These are phyloP conservation scores for Trinectes maculatus DNA, from an alignment of 2,113 vertebrate genomes.

Conservation along the genomic window DNA sequence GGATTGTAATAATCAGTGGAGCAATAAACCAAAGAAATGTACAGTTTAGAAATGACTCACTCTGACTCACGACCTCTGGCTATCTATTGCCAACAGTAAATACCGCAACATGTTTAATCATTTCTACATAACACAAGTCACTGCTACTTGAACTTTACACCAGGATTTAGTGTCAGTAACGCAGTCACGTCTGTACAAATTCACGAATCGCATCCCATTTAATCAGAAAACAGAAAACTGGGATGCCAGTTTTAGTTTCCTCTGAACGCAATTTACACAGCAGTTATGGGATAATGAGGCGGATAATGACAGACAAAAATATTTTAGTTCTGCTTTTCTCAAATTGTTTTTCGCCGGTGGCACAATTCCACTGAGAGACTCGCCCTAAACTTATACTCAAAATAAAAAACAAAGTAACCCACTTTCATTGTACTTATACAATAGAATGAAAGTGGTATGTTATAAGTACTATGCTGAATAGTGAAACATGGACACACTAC, in stretches of 20 bases:
- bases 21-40: conserved; percentile 8
- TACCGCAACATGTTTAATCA: background rate
- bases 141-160: background rate
- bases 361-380: background rate
- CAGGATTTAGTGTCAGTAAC: background rate
- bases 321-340: conserved; percentile 9
- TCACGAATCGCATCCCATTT: background rate
- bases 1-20: background rate
- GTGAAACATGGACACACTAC: background rate
- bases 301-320: conserved; percentile 6
- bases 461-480: background rate
- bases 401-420: too few species aligned
- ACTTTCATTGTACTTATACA: too few species aligned
- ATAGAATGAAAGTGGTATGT: too few species aligned
- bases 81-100: background rate
- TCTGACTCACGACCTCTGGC: background rate
- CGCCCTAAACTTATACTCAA: conserved; percentile 1
- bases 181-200: conserved; percentile 1
- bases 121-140: background rate
- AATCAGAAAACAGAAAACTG: background rate
- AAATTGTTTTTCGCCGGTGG: background rate
- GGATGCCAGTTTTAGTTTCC: background rate
- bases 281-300: conserved; percentile 17
- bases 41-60: background rate
- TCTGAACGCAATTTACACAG: background rate